These are phyloP conservation scores for Sebastes taczanowskii DNA, from an alignment of 2,797 vertebrate species.

Conservation along the genomic window DNA sequence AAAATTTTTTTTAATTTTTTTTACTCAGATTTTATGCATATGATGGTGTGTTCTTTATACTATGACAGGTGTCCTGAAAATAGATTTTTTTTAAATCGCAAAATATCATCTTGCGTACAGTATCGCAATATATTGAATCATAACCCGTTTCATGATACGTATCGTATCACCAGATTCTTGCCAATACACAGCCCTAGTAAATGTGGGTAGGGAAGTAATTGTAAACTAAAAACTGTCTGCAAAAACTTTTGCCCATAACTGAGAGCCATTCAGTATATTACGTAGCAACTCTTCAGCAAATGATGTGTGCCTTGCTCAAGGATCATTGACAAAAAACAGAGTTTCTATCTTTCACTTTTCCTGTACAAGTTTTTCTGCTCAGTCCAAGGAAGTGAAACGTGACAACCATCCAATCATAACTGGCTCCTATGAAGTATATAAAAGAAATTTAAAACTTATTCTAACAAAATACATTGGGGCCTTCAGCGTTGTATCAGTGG, in stretches of 20 bases:
- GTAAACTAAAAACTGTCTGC: not conserved
- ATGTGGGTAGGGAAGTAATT: not conserved
- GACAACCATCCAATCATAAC: not conserved
- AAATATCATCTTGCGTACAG: no score
- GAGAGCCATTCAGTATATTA: not conserved
- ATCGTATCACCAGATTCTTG: no score
- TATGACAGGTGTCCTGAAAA: no score
- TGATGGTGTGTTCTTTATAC: no score
- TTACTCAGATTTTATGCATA: no score
- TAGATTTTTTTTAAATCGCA: fast-evolving
- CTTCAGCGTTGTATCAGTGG: slow-evolving; percentile 30
- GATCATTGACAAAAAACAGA: not conserved
- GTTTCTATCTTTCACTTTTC: not conserved
- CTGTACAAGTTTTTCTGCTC: not conserved
- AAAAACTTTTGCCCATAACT: not conserved
- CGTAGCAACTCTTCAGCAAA: not conserved
- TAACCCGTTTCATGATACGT: no score
- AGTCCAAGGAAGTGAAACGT: not conserved
- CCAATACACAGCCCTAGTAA: no score
- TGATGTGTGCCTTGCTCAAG: not conserved
- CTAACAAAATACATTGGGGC: slow-evolving; percentile 16
- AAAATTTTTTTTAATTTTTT: no score
- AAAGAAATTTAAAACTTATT: slow-evolving; percentile 19
- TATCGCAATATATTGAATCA: no score
- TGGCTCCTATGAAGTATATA: not conserved